phyloP scores from a whole-genome alignment of 2,113 vertebrate species.

The Propithecus coquereli region DNA sequence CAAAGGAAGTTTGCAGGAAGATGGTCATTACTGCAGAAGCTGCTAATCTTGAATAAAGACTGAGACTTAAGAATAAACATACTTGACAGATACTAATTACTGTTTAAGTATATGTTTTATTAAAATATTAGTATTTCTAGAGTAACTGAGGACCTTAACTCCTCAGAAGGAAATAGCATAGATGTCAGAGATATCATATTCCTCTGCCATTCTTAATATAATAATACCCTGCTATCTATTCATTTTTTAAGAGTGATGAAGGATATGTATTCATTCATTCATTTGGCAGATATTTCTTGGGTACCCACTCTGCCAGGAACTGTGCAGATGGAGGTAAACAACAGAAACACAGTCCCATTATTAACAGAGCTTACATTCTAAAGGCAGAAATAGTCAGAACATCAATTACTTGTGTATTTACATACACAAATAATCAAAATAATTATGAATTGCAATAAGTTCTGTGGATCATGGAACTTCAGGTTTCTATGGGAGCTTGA shows the following conservation, averaged over 20 bases:
- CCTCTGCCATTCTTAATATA: background rate
- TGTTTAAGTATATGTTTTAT: background rate
- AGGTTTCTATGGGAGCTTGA: background rate
- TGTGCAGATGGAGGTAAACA: background rate
- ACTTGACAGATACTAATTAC: background rate
- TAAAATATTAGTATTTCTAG: conserved; percentile 14
- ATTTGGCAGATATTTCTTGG: conserved; percentile 14
- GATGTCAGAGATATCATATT: background rate
- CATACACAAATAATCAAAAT: conserved; percentile 10
- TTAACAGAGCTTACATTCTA: background rate
- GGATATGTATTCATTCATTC: background rate
- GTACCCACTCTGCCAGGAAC: background rate
- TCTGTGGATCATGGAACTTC: background rate
- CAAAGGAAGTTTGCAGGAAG: background rate
- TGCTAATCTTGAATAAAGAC: background rate
- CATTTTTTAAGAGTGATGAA: conserved; percentile 7
- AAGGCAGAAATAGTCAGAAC: background rate
- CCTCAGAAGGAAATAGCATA: background rate
- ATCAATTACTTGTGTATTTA: background rate
- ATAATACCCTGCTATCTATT: background rate
- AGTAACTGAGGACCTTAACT: background rate
- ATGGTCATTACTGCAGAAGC: background rate
- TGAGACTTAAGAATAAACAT: background rate
- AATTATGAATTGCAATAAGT: background rate
- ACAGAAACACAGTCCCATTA: background rate